Evolutionary conservation across 2,888 invertebrate species (phyloP), one percentile per base, ranked within the genome.

Genomic region (Agrotis puta): DNA sequence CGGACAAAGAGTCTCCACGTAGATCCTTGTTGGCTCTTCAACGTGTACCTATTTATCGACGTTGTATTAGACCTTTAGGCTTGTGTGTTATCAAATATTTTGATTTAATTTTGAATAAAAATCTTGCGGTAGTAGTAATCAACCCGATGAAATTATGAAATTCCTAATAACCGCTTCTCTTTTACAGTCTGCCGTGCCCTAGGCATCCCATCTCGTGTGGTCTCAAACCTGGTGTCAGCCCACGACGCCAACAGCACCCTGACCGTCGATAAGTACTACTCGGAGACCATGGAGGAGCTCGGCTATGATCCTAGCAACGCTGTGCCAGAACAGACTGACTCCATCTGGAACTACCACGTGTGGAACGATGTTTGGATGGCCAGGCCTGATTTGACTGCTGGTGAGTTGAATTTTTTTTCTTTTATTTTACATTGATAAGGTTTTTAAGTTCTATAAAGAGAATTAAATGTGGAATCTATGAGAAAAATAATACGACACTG

Each of bases 281-380:
- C 97, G 53, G 95, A 94, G 61, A 95, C 96, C 22, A 97, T 97
- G 94, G 97, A 97, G 77, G 97, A 97, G 87, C 88, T 98, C 73
- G 96, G 96, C 51, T 97, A 92, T 74, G 97, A 97, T 86, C 97
- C 98, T 1, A 97, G 97, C 81, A 97, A 98, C 87, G 96, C 97
- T 0, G 93, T 92, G 33, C 97, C 97, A 2, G 97, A 83, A 22
- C 69, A 77, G 18, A 70, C 97, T 59, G 98, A 98, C 90, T 98
- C 98, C 16, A 97, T 98, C 83, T 98, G 98, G 98, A 98, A 98
- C 92, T 98, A 98, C 90, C 98, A 98, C 87, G 98, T 98, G 11
- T 98, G 98, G 98, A 98, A 98, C 88, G 98, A 98, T 84, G 98
- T 97, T 0, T 98, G 98, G 97, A 98, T 98, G 98, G 97, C 97